phyloP scores from a whole-genome alignment of 2,797 vertebrate species.

The Buphagus erythrorhynchus region DNA sequence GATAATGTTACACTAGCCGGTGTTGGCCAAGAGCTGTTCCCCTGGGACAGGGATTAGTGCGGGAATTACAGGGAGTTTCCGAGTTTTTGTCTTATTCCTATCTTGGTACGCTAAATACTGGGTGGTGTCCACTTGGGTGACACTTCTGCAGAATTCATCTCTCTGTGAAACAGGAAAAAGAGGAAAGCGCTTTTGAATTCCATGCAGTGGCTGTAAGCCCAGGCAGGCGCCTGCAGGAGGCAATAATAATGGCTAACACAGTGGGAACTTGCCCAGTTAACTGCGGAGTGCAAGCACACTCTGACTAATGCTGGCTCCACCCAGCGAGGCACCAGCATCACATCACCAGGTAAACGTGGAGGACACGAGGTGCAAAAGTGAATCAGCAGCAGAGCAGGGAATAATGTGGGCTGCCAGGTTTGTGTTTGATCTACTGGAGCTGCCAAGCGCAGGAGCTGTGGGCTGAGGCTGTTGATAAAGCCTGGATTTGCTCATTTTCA shows the following conservation, averaged over 20 bases:
- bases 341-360: neutral
- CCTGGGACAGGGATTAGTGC: neutral
- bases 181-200: neutral
- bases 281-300: neutral
- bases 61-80: neutral
- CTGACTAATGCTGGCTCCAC: conserved; percentile 2
- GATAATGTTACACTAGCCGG: neutral
- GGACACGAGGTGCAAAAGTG: neutral
- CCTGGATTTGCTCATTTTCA: neutral
- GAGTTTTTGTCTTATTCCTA: neutral
- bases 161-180: neutral
- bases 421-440: neutral
- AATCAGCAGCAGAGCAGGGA: neutral
- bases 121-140: neutral
- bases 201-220: neutral
- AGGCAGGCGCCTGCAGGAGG: neutral
- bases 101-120: neutral
- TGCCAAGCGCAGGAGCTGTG: neutral
- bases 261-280: neutral
- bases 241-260: neutral
- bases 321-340: neutral
- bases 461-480: neutral
- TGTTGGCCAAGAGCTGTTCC: neutral
- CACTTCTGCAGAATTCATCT: neutral
- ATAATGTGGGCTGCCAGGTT: neutral